Base-by-base conservation (phyloP, 1,140 invertebrate species). In the Drosophila nasuta region DNA sequence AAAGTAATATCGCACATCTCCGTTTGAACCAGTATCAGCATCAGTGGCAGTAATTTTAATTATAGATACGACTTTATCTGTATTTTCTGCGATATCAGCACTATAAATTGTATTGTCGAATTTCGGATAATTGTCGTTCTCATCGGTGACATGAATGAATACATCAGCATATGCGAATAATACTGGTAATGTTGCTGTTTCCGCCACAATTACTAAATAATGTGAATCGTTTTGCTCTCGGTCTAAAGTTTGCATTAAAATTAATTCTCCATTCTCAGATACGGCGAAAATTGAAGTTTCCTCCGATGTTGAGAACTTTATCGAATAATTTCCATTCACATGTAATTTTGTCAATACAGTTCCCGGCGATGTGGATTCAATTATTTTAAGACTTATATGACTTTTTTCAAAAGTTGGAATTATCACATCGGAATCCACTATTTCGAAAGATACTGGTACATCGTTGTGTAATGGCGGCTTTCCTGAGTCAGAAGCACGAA, bases 41-140 rank as follows among this genome's bases (percentile, higher is more conserved):
- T 93, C 76, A 79, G 80, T 70, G 7, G 82, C 85, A 30, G 86
- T 92, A 94, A 95, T 94, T 93, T 96, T 96, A 20, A 97, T 85
- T 57, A 98, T 95, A 13, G 95, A 94, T 11, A 95, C 95, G 1
- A 96, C 96, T 87, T 96, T 95, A 60, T 96, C 95, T 13, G 96
- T 94, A 93, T 98, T 97, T 92, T 98, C 97, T 0, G 96, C 96
- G 0, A 98, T 91, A 56, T 94, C 94, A 3, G 97, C 93, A 48
- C 94, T 93, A 92, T 98, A 98, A 0, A 95, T 95, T 78, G 95
- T 95, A 81, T 96, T 97, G 91, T 98, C 96, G 93, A 98, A 98
- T 69, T 94, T 93, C 0, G 98, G 98, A 25, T 95, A 94, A 91
- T 98, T 96, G 93, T 99, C 98, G 92, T 99, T 98, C 74, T 97